Conservation (phyloP, 2,113 vertebrate species). For the Varanus salvator region DNA sequence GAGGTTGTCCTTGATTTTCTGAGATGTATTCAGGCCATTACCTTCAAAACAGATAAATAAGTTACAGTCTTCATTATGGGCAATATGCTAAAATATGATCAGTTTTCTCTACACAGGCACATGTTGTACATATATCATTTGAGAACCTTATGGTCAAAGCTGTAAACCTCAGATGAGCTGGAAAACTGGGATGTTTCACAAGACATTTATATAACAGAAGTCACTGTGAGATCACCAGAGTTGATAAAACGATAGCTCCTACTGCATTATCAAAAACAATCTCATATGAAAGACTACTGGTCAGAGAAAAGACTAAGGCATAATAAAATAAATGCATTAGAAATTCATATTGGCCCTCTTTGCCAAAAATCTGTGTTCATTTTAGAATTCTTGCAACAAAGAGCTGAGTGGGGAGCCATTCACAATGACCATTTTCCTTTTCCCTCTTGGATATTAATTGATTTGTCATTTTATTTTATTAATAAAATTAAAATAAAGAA, state of each 20-base stretch:
- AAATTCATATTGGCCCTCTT: not conserved
- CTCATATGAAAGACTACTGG: not conserved
- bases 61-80: constrained; percentile 69
- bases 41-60: constrained; percentile 63
- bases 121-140: not conserved
- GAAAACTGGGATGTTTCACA: fast-evolving
- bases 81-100: constrained; percentile 47
- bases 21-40: constrained; percentile 66
- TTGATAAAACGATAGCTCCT: not conserved
- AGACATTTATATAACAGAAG: not conserved
- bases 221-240: not conserved
- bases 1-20: constrained; percentile 71
- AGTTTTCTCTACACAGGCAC: constrained; percentile 31
- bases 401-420: not conserved
- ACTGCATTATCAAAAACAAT: not conserved
- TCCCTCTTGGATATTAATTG: too few species aligned
- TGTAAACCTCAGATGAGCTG: constrained; percentile 1
- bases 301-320: not conserved
- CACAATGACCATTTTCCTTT: not conserved
- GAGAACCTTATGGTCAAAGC: constrained; percentile 24
- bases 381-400: not conserved
- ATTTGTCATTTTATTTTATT: too few species aligned
- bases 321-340: not conserved
- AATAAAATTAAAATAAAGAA: too few species aligned
- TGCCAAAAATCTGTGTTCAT: not conserved